A percentile compares a stretch with the other conserved stretches of the same genome.
These are phyloP conservation scores for Paramormyrops kingsleyae DNA, from an alignment of 2,113 vertebrate genomes.

Conservation along the genomic window DNA sequence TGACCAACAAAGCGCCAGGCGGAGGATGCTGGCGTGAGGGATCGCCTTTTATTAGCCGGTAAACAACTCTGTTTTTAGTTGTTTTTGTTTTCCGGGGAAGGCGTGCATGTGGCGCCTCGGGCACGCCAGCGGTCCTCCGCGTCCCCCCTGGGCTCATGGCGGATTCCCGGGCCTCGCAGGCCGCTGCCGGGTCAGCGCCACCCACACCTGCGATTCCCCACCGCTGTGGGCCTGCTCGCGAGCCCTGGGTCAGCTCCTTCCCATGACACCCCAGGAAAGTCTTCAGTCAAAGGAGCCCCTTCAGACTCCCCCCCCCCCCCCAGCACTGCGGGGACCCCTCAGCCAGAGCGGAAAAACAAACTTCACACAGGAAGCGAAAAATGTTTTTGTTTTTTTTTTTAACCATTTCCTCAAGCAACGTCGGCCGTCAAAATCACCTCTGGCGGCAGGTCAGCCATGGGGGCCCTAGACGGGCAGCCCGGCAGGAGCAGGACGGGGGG, in stretches of 20 bases:
- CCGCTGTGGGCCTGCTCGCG: background rate
- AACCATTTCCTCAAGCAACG: background rate
- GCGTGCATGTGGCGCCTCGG: conserved; percentile 31
- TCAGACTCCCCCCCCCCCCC: background rate
- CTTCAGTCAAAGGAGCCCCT: background rate
- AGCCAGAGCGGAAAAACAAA: background rate
- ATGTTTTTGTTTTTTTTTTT: background rate
- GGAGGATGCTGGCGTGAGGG: conserved; percentile 16
- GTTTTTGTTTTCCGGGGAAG: conserved; percentile 35
- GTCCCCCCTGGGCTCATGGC: background rate
- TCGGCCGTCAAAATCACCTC: background rate
- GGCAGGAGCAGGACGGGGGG: conserved; percentile 25
- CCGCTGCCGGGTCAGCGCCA: background rate
- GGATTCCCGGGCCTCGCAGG: background rate
- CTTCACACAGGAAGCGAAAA: background rate
- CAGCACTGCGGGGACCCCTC: background rate
- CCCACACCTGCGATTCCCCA: background rate
- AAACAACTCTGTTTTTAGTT: conserved; percentile 60
- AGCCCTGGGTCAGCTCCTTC: background rate
- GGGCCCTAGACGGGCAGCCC: background rate
- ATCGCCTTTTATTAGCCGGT: conserved; percentile 53
- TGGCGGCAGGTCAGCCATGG: background rate
- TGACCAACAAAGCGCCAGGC: conserved; percentile 20
- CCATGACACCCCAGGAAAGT: background rate
- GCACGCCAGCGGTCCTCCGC: background rate